phyloP scores from a whole-genome alignment of 30 jellyfish, hydroid and myxozoan species.

The Turritopsis dohrnii region DNA sequence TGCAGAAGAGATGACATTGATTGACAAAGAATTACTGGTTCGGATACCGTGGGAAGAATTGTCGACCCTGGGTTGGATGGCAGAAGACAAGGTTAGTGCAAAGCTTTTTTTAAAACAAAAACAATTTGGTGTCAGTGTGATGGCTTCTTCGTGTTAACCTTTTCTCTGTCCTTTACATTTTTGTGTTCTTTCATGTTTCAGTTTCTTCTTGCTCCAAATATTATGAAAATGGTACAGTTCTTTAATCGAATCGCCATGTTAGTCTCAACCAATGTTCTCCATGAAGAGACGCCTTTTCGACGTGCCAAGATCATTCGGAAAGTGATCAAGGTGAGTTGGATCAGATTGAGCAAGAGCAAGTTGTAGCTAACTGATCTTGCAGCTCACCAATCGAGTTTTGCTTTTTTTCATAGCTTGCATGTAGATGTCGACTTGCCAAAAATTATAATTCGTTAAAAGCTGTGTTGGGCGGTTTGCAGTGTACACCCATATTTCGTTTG shows the following conservation, averaged over 20 bases:
- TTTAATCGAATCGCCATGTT: slow-evolving; percentile 88
- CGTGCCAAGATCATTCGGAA: slow-evolving; percentile 83
- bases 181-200: slow-evolving; percentile 21
- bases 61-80: slow-evolving; percentile 86
- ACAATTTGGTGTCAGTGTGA: too few species aligned
- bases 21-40: slow-evolving; percentile 77
- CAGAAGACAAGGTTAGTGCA: slow-evolving; percentile 61
- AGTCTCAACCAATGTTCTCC: slow-evolving; percentile 70
- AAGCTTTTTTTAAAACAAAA: background rate
- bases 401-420: slow-evolving; percentile 45
- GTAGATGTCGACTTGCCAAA: slow-evolving; percentile 53
- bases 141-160: background rate
- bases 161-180: background rate
- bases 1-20: slow-evolving; percentile 79
- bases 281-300: slow-evolving; percentile 58
- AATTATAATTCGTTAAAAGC: slow-evolving; percentile 78
- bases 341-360: too few species aligned
- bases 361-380: too few species aligned
- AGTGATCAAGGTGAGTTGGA: slow-evolving; percentile 93
- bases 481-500: slow-evolving; percentile 81
- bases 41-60: slow-evolving; percentile 92
- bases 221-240: slow-evolving; percentile 89
- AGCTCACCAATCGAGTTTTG: too few species aligned
- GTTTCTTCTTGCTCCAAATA: slow-evolving; percentile 78
- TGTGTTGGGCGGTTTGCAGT: slow-evolving; percentile 82